These are phyloP conservation scores for Rhinoraja longicauda DNA, from an alignment of 2,797 vertebrate genomes.

Conservation along the genomic window DNA sequence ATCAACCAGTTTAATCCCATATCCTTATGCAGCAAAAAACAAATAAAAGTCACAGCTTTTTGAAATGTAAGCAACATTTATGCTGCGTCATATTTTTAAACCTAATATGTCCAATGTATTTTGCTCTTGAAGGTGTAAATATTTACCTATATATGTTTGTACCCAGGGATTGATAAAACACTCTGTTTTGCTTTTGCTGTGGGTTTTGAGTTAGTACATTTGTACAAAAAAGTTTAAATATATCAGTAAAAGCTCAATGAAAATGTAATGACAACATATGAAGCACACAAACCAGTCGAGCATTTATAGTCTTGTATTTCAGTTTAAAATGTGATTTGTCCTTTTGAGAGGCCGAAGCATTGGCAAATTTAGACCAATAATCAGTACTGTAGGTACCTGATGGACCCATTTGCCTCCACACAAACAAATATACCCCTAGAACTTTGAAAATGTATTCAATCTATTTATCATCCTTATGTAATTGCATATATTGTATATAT, in stretches of 20 bases:
- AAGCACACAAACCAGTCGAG: background rate
- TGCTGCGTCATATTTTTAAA: background rate
- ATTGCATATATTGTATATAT: constrained; percentile 27
- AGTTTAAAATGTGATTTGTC: background rate
- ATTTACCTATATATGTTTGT: background rate
- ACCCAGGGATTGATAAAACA: background rate
- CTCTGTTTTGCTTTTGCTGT: background rate
- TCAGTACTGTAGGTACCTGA: background rate
- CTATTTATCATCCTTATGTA: background rate
- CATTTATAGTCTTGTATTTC: constrained; percentile 4
- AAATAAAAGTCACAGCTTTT: background rate
- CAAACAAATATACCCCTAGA: background rate
- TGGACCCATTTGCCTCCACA: background rate
- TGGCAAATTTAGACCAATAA: background rate
- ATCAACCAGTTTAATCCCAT: background rate
- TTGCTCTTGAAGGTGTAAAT: background rate
- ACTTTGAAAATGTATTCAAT: constrained; percentile 1
- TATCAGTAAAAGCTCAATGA: background rate
- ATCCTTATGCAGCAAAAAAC: background rate
- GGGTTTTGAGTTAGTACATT: constrained; percentile 11
- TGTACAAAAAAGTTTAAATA: constrained; percentile 22
- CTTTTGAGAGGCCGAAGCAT: background rate
- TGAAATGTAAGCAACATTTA: background rate
- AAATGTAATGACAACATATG: background rate
- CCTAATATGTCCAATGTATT: background rate